Conservation (phyloP, 2,113 vertebrate species). For the Acanthisitta chloris region DNA sequence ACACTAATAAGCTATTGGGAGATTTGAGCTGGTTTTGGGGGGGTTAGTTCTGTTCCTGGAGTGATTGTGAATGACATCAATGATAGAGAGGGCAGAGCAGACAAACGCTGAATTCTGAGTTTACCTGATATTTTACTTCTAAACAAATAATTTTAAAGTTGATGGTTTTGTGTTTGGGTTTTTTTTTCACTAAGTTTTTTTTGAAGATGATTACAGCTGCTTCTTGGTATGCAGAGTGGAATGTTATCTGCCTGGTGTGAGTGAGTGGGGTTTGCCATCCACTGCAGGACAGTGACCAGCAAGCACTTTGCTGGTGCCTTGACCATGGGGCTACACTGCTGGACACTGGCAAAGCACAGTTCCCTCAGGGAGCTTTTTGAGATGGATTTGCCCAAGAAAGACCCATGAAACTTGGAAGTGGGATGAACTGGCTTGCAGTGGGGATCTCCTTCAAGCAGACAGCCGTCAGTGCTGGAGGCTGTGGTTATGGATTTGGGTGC, state of each 20-base stretch:
- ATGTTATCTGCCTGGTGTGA: not conserved
- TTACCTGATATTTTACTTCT: not conserved
- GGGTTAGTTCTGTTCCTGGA: not conserved
- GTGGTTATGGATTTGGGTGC: not conserved
- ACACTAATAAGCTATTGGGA: not conserved
- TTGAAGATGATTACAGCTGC: not conserved
- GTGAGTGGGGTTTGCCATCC: not conserved
- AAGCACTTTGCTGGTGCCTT: fast-evolving
- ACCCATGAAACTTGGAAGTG: fast-evolving
- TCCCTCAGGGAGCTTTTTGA: fast-evolving
- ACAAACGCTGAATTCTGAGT: not conserved
- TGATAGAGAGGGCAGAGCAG: not conserved
- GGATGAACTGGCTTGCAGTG: not conserved
- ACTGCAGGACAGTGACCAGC: not conserved
- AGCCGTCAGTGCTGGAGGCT: not conserved
- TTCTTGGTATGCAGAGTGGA: not conserved
- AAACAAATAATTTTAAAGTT: not conserved
- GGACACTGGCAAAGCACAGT: not conserved
- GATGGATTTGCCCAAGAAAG: not conserved
- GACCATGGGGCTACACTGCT: fast-evolving
- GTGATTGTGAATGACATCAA: not conserved
- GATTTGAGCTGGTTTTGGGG: not conserved
- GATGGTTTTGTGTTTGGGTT: fast-evolving
- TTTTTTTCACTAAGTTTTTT: not conserved
- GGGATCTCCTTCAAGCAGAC: not conserved